A percentile compares a stretch with the other conserved stretches of the same genome.
Evolutionary conservation across 2,113 vertebrate species (phyloP).

Genomic region (Nesoenas mayeri): DNA sequence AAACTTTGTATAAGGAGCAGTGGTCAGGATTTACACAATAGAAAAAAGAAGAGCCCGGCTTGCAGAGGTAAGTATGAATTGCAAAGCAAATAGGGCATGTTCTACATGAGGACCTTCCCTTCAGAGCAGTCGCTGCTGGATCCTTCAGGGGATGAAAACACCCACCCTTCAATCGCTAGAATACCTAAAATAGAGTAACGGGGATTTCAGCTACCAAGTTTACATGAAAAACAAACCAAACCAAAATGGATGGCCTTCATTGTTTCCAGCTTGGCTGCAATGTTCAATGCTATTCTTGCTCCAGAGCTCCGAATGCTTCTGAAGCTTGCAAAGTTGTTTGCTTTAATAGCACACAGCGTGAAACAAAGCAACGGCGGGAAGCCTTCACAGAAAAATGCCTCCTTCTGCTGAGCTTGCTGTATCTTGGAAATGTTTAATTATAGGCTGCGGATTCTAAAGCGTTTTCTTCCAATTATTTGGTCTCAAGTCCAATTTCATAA

Average conservation of each 20-base stretch:
- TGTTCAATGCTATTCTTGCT: conserved; percentile 7
- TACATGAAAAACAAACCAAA: neutral
- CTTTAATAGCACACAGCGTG: conserved; percentile 37
- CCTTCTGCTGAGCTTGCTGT: conserved; percentile 13
- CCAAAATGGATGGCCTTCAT: neutral
- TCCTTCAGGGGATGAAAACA: neutral
- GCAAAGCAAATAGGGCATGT: neutral
- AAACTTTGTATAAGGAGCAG: accelerated
- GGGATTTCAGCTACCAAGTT: neutral
- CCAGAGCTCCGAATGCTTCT: neutral
- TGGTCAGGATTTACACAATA: accelerated
- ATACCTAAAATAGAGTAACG: neutral
- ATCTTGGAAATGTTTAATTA: conserved; percentile 26
- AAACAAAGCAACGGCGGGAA: conserved; percentile 28
- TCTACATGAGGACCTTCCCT: neutral
- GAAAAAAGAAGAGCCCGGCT: neutral
- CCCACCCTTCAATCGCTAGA: neutral
- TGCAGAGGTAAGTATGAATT: neutral
- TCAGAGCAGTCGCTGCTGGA: neutral
- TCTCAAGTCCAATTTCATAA: neutral
- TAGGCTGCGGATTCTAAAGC: neutral
- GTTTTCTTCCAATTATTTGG: neutral
- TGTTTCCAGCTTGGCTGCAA: neutral
- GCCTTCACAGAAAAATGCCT: neutral
- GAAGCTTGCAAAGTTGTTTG: conserved; percentile 4